Conservation (phyloP, 2,888 invertebrate species). For the Cerceris rybyensis region DNA sequence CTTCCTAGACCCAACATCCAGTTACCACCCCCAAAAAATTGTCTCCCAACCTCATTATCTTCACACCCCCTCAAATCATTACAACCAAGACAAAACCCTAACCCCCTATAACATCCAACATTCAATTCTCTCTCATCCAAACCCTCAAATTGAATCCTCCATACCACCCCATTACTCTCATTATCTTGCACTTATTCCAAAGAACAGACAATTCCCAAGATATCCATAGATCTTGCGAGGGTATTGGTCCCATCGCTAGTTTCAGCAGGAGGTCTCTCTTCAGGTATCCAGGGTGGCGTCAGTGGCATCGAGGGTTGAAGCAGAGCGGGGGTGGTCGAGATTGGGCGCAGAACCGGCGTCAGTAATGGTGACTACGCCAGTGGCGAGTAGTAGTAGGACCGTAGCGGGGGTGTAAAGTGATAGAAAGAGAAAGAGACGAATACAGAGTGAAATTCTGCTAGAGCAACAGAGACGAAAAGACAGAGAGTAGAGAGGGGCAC, state of each 20-base stretch:
- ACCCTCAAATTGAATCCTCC: background rate
- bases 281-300: slow-evolving; percentile 30
- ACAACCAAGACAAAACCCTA: background rate
- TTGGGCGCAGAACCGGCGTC: slow-evolving; percentile 53
- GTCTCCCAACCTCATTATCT: background rate
- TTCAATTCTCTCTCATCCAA: background rate
- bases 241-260: slow-evolving; percentile 50
- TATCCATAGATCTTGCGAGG: slow-evolving; percentile 24
- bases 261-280: slow-evolving; percentile 35
- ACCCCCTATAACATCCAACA: too few relatives aligned
- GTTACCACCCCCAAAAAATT: too few relatives aligned
- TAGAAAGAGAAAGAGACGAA: slow-evolving; percentile 31
- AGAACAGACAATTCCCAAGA: background rate
- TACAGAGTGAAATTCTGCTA: slow-evolving; percentile 7
- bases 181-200: background rate
- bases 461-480: background rate
- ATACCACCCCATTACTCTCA: background rate
- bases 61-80: background rate
- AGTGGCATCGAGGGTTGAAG: background rate
- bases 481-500: slow-evolving; percentile 24
- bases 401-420: slow-evolving; percentile 1
- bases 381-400: slow-evolving; percentile 14
- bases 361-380: slow-evolving; percentile 54
- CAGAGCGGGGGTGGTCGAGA: slow-evolving; percentile 19
- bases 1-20: too few relatives aligned